Percentiles rank a stretch among this genome's conserved stretches.
These are phyloP conservation scores for Cheilosia scutellata DNA, from an alignment of 2,888 invertebrate species.

Conservation along the genomic window DNA sequence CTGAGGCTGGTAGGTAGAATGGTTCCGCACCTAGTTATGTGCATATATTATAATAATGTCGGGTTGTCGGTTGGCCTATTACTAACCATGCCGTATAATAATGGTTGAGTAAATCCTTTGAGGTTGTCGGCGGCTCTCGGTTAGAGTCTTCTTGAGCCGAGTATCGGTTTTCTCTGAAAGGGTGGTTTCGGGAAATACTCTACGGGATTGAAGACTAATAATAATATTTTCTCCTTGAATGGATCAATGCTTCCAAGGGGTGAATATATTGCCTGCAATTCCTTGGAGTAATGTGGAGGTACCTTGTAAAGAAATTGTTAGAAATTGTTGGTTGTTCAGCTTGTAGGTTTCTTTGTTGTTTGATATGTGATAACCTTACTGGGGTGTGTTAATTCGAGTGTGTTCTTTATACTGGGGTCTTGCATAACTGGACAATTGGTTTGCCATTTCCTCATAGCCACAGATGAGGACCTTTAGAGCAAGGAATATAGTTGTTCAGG, in stretches of 20 bases:
- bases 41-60: conserved; percentile 72
- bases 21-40: conserved; percentile 54
- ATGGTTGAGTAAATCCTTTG: conserved; percentile 76
- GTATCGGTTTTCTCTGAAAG: conserved; percentile 63
- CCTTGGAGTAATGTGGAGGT: conserved; percentile 51
- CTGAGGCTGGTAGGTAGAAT: conserved; percentile 22
- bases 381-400: conserved; percentile 54
- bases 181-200: conserved; percentile 54
- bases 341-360: conserved; percentile 66
- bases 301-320: conserved; percentile 18
- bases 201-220: conserved; percentile 72
- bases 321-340: not conserved
- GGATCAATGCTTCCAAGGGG: conserved; percentile 63
- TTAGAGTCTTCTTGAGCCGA: conserved; percentile 33
- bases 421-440: conserved; percentile 58
- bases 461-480: not conserved
- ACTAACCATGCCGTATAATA: conserved; percentile 75
- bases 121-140: conserved; percentile 53
- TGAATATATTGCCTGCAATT: conserved; percentile 55
- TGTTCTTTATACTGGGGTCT: conserved; percentile 30
- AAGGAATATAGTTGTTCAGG: not conserved
- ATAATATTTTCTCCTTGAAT: conserved; percentile 75
- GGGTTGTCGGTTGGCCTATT: conserved; percentile 75
- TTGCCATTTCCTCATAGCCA: conserved; percentile 21
- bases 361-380: conserved; percentile 63